Base-by-base conservation (phyloP, 2,113 vertebrate species). In the Pyrgilauda ruficollis region DNA sequence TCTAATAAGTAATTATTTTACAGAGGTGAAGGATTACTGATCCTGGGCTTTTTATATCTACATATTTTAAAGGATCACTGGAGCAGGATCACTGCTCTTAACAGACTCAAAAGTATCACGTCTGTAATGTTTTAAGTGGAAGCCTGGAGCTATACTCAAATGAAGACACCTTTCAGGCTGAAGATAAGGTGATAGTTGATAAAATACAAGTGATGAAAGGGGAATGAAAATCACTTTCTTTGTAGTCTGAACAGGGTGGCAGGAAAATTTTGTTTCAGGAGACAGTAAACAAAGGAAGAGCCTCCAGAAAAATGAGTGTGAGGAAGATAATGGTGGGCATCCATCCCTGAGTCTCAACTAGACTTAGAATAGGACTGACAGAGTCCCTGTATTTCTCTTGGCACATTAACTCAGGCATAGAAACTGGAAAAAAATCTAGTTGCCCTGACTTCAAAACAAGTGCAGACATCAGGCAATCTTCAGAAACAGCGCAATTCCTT, bases 171-270 rank as follows among this genome's bases (percentile, higher is more conserved):
- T 78, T 95, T 87, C 85, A 93, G 68, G 31, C 30, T 88, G 50
- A 39, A 95, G 95, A 93, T 81, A 86, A 94, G 52, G 47, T 55
- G 75, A n/a, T 44, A 59, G 62, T 4, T 90, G 47, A 86, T 84
- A 93, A 96, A 88, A 87, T 35, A 43, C n/a, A 89, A 73, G 59
- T 47, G 72, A 93, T 92, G 68, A 96, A 96, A 91, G 81, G 20
- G 44, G 74, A 95, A 84, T 0, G 14, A 92, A 96, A 93, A 94
- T 37, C 39, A 91, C 44, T 75, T 94, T 88, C 84, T 96, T 91
- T 90, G 79, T 88, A 61, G 79, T 70, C 58, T 86, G 85, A 93
- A 77, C 16, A 52, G 24, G 15, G 35, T 77, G 44, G 17, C 82
- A 92, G 90, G 44, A 63, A 84, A 77, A 46, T 74, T 76, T 80